Conservation (phyloP, 2,797 vertebrate species). For the Chromis chromis region DNA sequence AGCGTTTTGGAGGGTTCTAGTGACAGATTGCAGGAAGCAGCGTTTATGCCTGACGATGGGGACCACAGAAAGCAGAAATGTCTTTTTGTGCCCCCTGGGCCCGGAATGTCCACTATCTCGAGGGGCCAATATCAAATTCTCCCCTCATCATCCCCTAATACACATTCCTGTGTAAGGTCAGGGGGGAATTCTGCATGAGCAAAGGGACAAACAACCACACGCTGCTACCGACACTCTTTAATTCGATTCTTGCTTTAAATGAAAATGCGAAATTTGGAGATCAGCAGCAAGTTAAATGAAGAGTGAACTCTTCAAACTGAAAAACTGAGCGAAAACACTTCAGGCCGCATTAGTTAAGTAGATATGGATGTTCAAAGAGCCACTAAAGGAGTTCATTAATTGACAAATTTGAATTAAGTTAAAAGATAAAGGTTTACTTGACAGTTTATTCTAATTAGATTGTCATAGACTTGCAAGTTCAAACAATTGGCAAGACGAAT, state of each 20-base stretch:
- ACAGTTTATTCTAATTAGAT: not conserved
- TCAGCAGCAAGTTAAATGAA: not conserved
- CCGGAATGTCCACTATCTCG: constrained; percentile 89
- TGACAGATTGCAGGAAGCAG: constrained; percentile 90
- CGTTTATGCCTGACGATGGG: constrained; percentile 83
- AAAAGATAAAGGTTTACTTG: not conserved
- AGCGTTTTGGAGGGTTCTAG: constrained; percentile 85
- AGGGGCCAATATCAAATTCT: constrained; percentile 88
- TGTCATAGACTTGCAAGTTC: too few relatives aligned
- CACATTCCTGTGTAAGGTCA: constrained; percentile 87
- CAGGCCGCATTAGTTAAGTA: not conserved
- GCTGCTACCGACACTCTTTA: not conserved
- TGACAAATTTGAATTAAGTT: not conserved
- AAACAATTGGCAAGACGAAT: too few relatives aligned
- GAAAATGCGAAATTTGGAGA: not conserved
- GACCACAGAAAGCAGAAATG: constrained; percentile 86
- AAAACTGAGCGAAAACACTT: not conserved
- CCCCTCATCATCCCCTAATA: constrained; percentile 82
- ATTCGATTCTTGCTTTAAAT: not conserved
- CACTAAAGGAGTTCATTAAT: not conserved
- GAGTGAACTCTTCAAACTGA: not conserved
- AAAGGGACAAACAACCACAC: constrained; percentile 69
- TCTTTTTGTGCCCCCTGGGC: constrained; percentile 86
- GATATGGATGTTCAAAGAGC: not conserved
- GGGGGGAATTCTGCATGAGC: constrained; percentile 76